Conservation (phyloP, 1,140 invertebrate species). For the Uloborus diversus region DNA sequence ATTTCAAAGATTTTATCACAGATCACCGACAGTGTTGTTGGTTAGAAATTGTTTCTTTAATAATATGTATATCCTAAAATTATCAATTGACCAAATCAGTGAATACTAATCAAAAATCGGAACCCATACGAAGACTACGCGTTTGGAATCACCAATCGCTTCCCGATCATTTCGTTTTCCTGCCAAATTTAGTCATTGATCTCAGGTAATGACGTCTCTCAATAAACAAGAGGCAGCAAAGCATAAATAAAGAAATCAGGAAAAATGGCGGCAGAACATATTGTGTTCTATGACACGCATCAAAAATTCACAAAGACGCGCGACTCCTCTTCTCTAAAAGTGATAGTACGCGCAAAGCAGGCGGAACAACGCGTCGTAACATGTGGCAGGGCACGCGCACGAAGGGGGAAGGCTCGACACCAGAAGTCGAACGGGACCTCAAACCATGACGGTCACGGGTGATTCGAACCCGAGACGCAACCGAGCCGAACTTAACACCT, state of each 20-base stretch:
- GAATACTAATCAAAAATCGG: too few relatives aligned
- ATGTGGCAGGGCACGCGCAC: conserved; percentile 8
- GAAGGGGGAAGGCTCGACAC: background rate
- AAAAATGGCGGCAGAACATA: background rate
- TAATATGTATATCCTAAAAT: too few relatives aligned
- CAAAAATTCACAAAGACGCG: background rate
- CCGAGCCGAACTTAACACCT: conserved; percentile 46
- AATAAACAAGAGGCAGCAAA: background rate
- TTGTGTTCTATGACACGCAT: conserved; percentile 15
- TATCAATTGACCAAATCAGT: too few relatives aligned
- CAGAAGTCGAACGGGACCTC: conserved; percentile 30
- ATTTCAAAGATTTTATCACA: too few relatives aligned
- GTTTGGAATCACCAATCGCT: too few relatives aligned
- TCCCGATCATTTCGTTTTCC: conserved; percentile 24
- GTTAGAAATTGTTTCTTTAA: too few relatives aligned
- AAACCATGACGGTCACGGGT: conserved; percentile 47
- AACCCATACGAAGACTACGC: too few relatives aligned
- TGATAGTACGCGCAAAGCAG: conserved; percentile 2
- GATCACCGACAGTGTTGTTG: too few relatives aligned
- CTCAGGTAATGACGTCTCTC: too few relatives aligned
- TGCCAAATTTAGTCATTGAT: too few relatives aligned
- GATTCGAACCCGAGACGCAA: conserved; percentile 32
- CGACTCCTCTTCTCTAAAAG: background rate
- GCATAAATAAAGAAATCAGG: background rate
- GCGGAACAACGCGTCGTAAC: background rate